Conservation (phyloP, 1,140 invertebrate species). For the Papilio polytes region DNA sequence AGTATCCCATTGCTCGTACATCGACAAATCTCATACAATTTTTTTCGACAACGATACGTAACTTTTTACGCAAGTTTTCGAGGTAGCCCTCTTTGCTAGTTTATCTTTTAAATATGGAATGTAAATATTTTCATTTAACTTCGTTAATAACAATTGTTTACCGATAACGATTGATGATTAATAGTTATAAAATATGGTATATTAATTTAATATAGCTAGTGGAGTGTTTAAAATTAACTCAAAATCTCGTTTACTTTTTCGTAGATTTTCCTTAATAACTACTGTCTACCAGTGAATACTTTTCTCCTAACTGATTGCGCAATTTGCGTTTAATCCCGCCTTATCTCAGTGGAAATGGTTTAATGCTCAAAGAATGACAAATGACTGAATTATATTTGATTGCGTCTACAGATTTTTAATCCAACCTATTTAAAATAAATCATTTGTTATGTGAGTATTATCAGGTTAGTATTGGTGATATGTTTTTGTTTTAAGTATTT, state of each 20-base stretch:
- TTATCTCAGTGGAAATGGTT: constrained; percentile 18
- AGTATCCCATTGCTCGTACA: too few relatives aligned
- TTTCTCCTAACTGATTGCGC: constrained; percentile 15
- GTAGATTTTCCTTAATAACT: not conserved
- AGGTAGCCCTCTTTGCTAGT: not conserved
- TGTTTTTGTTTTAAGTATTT: too few relatives aligned
- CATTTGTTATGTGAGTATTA: not conserved
- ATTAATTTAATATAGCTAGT: not conserved
- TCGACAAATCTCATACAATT: too few relatives aligned
- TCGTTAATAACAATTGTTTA: not conserved
- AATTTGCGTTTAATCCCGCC: constrained; percentile 19
- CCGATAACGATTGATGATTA: not conserved
- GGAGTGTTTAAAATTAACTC: not conserved
- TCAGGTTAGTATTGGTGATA: not conserved
- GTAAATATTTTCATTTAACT: not conserved
- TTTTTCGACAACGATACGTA: too few relatives aligned
- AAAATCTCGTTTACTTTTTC: not conserved
- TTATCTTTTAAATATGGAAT: not conserved
- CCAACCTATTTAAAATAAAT: not conserved
- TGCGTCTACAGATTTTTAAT: not conserved
- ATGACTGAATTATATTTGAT: not conserved
- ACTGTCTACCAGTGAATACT: not conserved
- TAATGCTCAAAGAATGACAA: constrained; percentile 19
- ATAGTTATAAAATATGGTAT: not conserved
- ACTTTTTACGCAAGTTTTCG: too few relatives aligned